A percentile compares a stretch with the other conserved stretches of the same genome.
Conservation (phyloP, 2,888 invertebrate genomes). For the Lobophora halterata region DNA sequence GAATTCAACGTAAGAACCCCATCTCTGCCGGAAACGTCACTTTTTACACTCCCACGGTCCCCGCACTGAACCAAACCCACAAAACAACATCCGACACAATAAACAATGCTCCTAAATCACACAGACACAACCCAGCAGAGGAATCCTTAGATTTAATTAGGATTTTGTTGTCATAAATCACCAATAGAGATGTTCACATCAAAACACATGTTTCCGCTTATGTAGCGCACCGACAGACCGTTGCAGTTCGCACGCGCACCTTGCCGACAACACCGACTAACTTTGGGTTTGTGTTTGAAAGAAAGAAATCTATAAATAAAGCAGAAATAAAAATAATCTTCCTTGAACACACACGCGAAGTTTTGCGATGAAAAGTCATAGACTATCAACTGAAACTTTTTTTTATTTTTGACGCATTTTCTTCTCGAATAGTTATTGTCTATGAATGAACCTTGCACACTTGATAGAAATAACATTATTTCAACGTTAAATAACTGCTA, state of each 20-base stretch:
- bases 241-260: slow-evolving; percentile 50
- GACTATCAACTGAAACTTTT: slow-evolving; percentile 48
- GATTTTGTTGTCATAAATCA: slow-evolving; percentile 73
- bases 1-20: slow-evolving; percentile 53
- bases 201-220: slow-evolving; percentile 75
- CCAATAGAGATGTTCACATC: slow-evolving; percentile 71
- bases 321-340: slow-evolving; percentile 68
- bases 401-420: slow-evolving; percentile 66
- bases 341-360: slow-evolving; percentile 72
- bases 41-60: slow-evolving; percentile 50
- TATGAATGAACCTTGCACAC: slow-evolving; percentile 32
- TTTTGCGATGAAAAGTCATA: slow-evolving; percentile 62
- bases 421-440: slow-evolving; percentile 39
- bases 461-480: slow-evolving; percentile 1
- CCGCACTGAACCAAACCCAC: slow-evolving; percentile 31
- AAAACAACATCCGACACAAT: slow-evolving; percentile 22
- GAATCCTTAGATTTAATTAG: slow-evolving; percentile 43
- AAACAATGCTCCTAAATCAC: slow-evolving; percentile 21
- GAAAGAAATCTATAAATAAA: slow-evolving; percentile 70
- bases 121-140: slow-evolving; percentile 34
- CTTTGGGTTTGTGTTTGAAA: slow-evolving; percentile 51
- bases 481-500: background rate
- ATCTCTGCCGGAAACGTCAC: slow-evolving; percentile 62
- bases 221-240: slow-evolving; percentile 49
- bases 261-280: slow-evolving; percentile 57